Evolutionary conservation across 2,797 vertebrate genomes (phyloP).

Genomic region (Limosa lapponica): DNA sequence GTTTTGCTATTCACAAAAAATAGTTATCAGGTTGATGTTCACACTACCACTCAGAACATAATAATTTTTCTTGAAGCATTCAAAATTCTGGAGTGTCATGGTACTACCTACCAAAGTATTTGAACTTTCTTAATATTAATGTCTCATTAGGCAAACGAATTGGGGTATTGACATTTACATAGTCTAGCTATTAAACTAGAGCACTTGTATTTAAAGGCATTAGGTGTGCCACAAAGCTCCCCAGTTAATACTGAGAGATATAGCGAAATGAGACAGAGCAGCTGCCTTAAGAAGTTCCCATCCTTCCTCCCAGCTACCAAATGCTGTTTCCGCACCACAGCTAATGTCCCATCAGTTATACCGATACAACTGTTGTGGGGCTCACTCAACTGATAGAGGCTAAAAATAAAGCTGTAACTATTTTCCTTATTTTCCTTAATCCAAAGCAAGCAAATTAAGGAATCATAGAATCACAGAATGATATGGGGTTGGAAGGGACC

Average conservation of each 20-base stretch:
- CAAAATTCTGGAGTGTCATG: not conserved
- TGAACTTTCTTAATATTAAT: not conserved
- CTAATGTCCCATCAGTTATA: not conserved
- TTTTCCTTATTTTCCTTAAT: not conserved
- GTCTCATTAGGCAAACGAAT: not conserved
- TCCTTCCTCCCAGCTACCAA: not conserved
- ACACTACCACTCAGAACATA: not conserved
- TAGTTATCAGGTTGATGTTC: not conserved
- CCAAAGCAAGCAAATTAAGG: not conserved
- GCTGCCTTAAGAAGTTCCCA: not conserved
- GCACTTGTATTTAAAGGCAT: not conserved
- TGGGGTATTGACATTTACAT: not conserved
- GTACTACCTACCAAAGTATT: not conserved
- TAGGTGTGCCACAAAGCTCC: not conserved
- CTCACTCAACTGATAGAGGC: not conserved
- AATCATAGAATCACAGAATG: not conserved
- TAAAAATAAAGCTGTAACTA: not conserved
- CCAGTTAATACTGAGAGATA: not conserved
- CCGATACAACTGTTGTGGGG: rapidly evolving
- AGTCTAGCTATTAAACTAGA: not conserved
- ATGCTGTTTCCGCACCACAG: not conserved
- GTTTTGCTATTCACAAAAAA: not conserved
- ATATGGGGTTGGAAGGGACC: no score
- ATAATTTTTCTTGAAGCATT: not conserved
- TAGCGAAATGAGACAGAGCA: not conserved